Evolutionary conservation across 2,888 invertebrate genomes (phyloP).

Genomic region (Callyntrura sp.): DNA sequence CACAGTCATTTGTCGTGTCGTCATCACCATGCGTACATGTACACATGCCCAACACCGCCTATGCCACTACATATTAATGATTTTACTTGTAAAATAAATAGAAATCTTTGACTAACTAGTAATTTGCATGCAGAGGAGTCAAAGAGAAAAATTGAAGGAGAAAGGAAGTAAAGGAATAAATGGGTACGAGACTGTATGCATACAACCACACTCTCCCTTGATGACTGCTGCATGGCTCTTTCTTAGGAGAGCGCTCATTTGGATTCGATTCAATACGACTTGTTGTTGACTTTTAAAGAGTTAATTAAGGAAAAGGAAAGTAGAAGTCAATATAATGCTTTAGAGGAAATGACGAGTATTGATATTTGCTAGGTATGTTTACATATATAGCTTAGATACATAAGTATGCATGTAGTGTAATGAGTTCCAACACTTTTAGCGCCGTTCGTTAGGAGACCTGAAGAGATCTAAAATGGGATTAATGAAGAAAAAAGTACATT

Average conservation of each 20-base stretch:
- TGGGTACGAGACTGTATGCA: background rate
- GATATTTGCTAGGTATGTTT: constrained; percentile 13
- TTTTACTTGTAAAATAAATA: constrained; percentile 77
- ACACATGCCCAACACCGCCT: background rate
- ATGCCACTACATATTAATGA: constrained; percentile 75
- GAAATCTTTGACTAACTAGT: constrained; percentile 67
- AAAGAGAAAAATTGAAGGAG: constrained; percentile 32
- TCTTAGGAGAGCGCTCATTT: constrained; percentile 76
- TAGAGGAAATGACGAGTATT: constrained; percentile 1
- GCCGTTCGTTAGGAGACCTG: constrained; percentile 28
- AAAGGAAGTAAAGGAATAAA: background rate
- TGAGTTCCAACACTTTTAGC: no score
- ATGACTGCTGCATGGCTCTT: background rate
- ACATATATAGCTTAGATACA: background rate
- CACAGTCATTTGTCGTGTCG: constrained; percentile 69
- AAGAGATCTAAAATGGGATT: constrained; percentile 48
- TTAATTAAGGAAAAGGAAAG: constrained; percentile 76
- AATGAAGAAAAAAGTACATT: constrained; percentile 28
- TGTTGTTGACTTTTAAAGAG: constrained; percentile 70
- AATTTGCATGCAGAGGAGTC: constrained; percentile 80
- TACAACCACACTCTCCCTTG: background rate
- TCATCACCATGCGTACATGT: constrained; percentile 42
- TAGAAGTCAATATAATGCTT: constrained; percentile 18
- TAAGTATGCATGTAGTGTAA: no score
- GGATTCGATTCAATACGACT: constrained; percentile 78